Evolutionary conservation across 2,113 vertebrate species (phyloP).

Genomic region (Melanostigma gelatinosum): DNA sequence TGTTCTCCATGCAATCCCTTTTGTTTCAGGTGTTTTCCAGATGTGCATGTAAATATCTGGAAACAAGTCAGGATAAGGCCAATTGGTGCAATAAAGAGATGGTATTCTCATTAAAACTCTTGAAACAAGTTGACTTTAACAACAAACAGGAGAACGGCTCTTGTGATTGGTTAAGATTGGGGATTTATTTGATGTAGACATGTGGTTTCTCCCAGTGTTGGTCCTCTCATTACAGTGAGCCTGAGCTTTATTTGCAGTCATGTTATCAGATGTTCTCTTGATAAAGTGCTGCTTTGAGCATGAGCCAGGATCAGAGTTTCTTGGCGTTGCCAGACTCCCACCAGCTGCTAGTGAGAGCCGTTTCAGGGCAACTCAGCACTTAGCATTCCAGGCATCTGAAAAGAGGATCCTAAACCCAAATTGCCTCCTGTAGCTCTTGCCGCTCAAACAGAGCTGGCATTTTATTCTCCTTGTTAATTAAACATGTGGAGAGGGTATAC

Average conservation of each 20-base stretch:
- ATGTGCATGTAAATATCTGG: not conserved
- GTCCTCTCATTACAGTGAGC: slow-evolving; percentile 45
- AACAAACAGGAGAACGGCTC: not conserved
- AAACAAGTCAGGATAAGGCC: not conserved
- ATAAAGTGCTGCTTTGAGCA: slow-evolving; percentile 64
- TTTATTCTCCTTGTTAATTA: slow-evolving; percentile 75
- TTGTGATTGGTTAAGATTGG: not conserved
- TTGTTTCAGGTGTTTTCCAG: not conserved
- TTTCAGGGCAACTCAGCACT: slow-evolving; percentile 56
- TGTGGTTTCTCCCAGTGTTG: slow-evolving; percentile 9
- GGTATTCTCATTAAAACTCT: not conserved
- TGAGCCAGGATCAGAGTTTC: slow-evolving; percentile 64
- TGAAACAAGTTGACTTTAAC: not conserved
- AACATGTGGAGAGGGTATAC: slow-evolving; percentile 75
- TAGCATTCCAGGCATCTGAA: slow-evolving; percentile 71
- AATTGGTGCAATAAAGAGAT: not conserved
- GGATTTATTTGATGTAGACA: not conserved
- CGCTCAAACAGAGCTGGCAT: slow-evolving; percentile 38
- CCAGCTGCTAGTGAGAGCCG: slow-evolving; percentile 68
- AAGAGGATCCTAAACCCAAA: slow-evolving; percentile 72
- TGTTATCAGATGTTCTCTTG: slow-evolving; percentile 65
- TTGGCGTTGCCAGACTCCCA: slow-evolving; percentile 48
- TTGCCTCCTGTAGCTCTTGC: slow-evolving; percentile 52
- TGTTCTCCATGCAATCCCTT: not conserved
- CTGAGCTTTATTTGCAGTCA: slow-evolving; percentile 57